Evolutionary conservation across 2,113 vertebrate species (phyloP), one percentile per base, ranked within the genome.

Genomic region (Lepus timidus): DNA sequence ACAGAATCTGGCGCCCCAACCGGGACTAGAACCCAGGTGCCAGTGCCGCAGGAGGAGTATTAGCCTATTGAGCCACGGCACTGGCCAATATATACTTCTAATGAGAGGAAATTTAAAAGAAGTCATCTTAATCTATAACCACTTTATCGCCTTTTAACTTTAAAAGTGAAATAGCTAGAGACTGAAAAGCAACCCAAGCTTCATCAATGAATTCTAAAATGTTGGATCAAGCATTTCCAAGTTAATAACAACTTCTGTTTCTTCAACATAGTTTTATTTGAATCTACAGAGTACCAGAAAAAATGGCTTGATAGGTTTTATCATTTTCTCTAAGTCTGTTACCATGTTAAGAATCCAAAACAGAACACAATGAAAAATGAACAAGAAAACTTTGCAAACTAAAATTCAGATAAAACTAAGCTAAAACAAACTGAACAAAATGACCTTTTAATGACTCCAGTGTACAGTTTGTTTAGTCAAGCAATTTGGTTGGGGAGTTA

Each of bases 81-180:
- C 36, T 3, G 3, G 36, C 36, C 55, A 55, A 6, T 55, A 76
- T 39, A 74, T 52, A 78, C 78, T 85, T 61, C 23, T 71, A 90
- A 82, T 88, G 84, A 95, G 22, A 51, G 1, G 17, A 19, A 39
- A 85, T 78, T 39, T 85, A 36, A 49, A 67, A 39, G 22, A 67
- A 85, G 1, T 25, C 19, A 22, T 83, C 6, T 55, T 55, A 79
- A 90, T 71, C 74, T 85, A 49, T 80, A 85, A 83, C 88, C 76
- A 52, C 33, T 95, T 80, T 80, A 76, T 44, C 44, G 6, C 44
- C 6, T 75, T 1, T 5, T 33, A 78, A 52, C 25, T 89, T 93
- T 85, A 64, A 88, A 81, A 92, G 52, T 91, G 31, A 55, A 67
- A 52, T 51, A 19, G 82, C 49, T 64, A 51, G n/a, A 90, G 55